Conservation (phyloP, 2,888 invertebrate species). For the Cryptosula pallasiana region DNA sequence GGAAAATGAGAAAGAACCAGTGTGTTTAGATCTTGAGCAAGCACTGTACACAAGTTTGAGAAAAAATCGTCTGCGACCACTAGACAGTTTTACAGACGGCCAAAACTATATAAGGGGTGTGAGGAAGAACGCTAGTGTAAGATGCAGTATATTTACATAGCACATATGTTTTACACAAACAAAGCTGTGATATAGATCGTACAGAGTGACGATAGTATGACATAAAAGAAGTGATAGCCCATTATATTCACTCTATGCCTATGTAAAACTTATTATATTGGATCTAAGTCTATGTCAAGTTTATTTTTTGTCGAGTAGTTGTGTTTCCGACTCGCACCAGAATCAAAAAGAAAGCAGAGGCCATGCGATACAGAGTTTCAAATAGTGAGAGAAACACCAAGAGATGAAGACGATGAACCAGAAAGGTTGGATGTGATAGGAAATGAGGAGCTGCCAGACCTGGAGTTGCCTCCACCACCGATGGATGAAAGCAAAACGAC, state of each 20-base stretch:
- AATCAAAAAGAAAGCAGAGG: not conserved
- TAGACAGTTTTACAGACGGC: not conserved
- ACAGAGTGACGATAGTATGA: too few relatives aligned
- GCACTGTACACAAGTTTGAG: not conserved
- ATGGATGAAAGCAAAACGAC: too few relatives aligned
- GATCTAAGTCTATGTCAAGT: too few relatives aligned
- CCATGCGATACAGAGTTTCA: not conserved
- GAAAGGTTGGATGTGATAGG: too few relatives aligned
- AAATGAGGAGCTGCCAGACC: too few relatives aligned
- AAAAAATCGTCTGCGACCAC: not conserved
- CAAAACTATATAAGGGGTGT: not conserved
- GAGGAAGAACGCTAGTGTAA: conserved; percentile 14
- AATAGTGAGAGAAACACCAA: not conserved
- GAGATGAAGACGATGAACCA: not conserved
- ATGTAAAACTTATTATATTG: too few relatives aligned
- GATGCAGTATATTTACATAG: too few relatives aligned
- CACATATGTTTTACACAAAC: too few relatives aligned
- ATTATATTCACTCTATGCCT: too few relatives aligned
- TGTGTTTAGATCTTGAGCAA: not conserved
- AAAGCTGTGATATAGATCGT: too few relatives aligned
- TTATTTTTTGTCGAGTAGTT: not conserved
- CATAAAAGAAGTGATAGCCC: too few relatives aligned
- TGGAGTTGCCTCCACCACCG: too few relatives aligned
- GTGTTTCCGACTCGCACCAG: not conserved
- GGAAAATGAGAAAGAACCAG: not conserved